Evolutionary conservation across 1,140 invertebrate species (phyloP), one percentile per base, ranked within the genome.

Genomic region (Leptonema lineaticorne): DNA sequence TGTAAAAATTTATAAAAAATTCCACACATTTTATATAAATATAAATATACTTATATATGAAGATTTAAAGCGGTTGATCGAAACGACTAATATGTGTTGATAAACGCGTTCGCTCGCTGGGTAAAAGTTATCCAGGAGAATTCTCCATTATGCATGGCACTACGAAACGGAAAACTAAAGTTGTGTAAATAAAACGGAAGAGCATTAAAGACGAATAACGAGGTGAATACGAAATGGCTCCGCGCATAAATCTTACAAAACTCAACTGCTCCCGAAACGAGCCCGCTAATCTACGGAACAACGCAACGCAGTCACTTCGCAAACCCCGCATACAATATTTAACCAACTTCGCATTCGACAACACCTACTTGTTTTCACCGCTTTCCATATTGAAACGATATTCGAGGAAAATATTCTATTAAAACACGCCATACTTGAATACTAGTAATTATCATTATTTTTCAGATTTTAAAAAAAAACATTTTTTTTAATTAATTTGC

Each of bases 171-270:
- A 9, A 24, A 53, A 53, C 48, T 53, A 22, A 24, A 53, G 50
- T 53, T 24, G 50, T 53, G 50, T 53, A 53, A 53, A 53, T 53
- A 53, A 24, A 53, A 53, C 50, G 50, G 50, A 53, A 53, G 50
- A 22, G 50, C 50, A 53, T 53, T 53, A 53, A 53, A 53, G 50
- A 53, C 50, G 50, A 53, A 53, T 53, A 53, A 53, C 50, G 50
- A 53, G 50, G 50, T 53, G 50, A 53, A 53, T 53, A 53, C 50
- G 27, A 26, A 53, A 53, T 53, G 50, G 22, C 20, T 24, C 50
- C 20, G 9, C 8, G 22, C 24, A 53, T 53, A 53, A 53, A 53
- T 53, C 50, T 53, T 53, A 11, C 11, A 8, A 53, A 53, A 53
- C 50, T 53, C 50, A 26, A 53, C 37, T 9, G 16, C 37, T 9